Evolutionary conservation across 2,888 invertebrate species (phyloP).

Genomic region (Drosophila borealis): DNA sequence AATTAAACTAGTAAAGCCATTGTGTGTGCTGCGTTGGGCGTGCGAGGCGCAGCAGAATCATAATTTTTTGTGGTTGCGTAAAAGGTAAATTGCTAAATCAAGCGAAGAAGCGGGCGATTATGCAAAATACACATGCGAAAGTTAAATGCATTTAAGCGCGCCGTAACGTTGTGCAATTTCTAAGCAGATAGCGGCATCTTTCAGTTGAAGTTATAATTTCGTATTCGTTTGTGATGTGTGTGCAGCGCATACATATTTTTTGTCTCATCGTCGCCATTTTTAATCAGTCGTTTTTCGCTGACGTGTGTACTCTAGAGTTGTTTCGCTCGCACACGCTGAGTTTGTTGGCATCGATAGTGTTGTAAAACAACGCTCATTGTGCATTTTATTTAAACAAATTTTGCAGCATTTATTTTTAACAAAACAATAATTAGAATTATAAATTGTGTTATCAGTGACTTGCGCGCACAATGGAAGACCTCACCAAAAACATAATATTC

Average conservation of each 20-base stretch:
- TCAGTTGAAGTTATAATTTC: conserved; percentile 41
- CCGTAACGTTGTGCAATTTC: background rate
- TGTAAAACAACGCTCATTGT: conserved; percentile 45
- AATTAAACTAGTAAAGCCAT: conserved; percentile 19
- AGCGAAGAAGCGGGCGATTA: conserved; percentile 2
- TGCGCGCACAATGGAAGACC: conserved; percentile 80
- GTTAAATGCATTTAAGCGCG: background rate
- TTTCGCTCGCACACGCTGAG: conserved; percentile 41
- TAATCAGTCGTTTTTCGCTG: conserved; percentile 71
- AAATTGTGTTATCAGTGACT: conserved; percentile 49
- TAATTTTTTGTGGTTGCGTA: conserved; percentile 65
- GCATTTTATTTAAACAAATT: conserved; percentile 46
- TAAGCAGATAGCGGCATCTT: conserved; percentile 20
- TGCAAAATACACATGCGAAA: background rate
- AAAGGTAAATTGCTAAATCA: conserved; percentile 65
- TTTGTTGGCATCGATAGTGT: conserved; percentile 48
- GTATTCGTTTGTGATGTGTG: conserved; percentile 52
- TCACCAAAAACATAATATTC: conserved; percentile 86
- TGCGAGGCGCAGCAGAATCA: conserved; percentile 51
- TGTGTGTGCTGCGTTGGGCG: conserved; percentile 51
- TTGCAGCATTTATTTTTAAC: conserved; percentile 12
- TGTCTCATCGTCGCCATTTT: conserved; percentile 76
- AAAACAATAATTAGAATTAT: background rate
- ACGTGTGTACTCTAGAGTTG: conserved; percentile 49
- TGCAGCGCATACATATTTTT: conserved; percentile 66